Evolutionary conservation across 2,797 vertebrate genomes (phyloP), one percentile per base, ranked within the genome.

Genomic region (Lutjanus argentimaculatus): DNA sequence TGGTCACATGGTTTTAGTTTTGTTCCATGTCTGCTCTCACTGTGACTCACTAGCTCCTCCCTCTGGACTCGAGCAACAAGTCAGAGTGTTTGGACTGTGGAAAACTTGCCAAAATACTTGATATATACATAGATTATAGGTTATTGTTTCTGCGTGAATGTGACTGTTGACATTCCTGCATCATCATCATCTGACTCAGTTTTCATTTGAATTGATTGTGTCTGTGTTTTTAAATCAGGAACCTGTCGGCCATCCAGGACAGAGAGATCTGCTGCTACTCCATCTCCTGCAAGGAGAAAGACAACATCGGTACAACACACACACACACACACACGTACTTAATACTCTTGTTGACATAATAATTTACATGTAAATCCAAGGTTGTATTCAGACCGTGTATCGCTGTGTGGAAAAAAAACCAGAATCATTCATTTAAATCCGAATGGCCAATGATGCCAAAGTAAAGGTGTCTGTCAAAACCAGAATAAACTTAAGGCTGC

Each of bases 251-350:
- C 87, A 96, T 96, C 93, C 95, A 96, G 91, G 96, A 97, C 95
- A 92, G 95, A 90, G 94, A 97, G 96, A 97, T 97, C 82, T 96
- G 95, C 92, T 97, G 94, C 89, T 97, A 97, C 93, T 96, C 98
- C 86, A 98, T 99, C 96, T 99, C 98, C 88, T 99, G 98, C 97
- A 99, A 99, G 97, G 98, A 99, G 90, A 97, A 97, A 93, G 96
- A 97, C 95, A 97, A 97, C 89, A 96, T 96, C 7, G 95, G 95
- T 96, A 88, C 0, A 36, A 36, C 3, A 67, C 69, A 48, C 81
- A 62, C 59, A 72, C 74, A 57, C 70, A 74, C 51, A 55, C 61
- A 72, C 51, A 49, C 66, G 53, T 22, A 51, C 51, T 62, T 62
- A 65, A 46, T 59, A 19, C 30, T 36, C 11, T 55, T 21, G 6